These are phyloP conservation scores for Bambusicola thoracicus DNA, from an alignment of 2,113 vertebrate genomes.

Conservation along the genomic window DNA sequence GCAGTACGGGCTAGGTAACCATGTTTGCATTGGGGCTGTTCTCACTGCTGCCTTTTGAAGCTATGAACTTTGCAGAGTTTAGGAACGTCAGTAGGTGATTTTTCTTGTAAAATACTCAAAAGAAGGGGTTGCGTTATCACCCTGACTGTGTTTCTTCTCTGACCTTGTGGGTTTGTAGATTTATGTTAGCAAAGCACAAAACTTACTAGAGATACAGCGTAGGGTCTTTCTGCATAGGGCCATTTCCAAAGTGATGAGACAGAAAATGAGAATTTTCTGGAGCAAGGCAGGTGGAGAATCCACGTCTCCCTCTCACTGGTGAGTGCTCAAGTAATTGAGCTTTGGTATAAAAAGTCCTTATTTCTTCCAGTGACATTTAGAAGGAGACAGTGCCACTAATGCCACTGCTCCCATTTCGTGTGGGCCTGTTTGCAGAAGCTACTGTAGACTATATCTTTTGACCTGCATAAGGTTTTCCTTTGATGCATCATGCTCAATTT, in stretches of 20 bases:
- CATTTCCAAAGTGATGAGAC: background rate
- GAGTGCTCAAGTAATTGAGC: background rate
- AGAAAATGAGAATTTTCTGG: background rate
- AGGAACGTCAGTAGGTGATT: background rate
- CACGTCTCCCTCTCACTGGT: background rate
- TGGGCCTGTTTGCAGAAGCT: background rate
- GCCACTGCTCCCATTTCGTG: background rate
- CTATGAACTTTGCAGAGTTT: rapidly evolving
- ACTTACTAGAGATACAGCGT: background rate
- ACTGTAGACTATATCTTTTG: background rate
- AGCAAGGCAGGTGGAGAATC: background rate
- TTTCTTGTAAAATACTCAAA: background rate
- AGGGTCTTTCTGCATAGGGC: background rate
- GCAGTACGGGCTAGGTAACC: rapidly evolving
- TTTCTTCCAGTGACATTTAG: background rate
- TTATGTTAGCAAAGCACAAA: background rate
- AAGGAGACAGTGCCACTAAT: background rate
- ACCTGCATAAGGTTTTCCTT: background rate
- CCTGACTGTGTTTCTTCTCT: background rate
- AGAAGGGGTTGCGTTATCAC: background rate
- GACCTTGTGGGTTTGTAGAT: background rate
- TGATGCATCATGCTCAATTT: background rate
- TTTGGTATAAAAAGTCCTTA: background rate
- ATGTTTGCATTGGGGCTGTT: background rate
- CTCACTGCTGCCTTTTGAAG: background rate